Evolutionary conservation across 2,113 vertebrate genomes (phyloP).

Genomic region (Psilopogon haemacephalus): DNA sequence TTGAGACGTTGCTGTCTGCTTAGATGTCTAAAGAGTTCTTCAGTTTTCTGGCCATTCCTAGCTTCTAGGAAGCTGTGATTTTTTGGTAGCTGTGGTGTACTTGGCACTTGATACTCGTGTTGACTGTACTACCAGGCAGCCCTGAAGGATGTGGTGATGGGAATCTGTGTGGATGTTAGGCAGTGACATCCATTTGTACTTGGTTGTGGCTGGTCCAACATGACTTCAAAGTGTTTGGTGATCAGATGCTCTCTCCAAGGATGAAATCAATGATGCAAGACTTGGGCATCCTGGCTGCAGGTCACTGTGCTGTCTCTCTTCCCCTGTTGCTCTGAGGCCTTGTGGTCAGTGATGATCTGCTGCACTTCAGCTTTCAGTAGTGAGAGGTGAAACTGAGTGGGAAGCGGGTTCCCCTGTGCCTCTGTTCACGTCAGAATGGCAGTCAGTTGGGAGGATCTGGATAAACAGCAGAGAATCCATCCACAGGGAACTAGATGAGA

Average conservation of each 20-base stretch:
- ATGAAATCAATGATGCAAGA: not conserved
- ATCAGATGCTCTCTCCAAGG: accelerated
- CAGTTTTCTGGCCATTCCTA: not conserved
- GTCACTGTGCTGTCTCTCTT: not conserved
- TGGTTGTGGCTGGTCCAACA: not conserved
- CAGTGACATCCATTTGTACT: not conserved
- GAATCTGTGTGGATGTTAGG: accelerated
- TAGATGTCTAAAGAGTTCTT: not conserved
- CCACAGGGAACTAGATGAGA: not conserved
- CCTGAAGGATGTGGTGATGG: not conserved
- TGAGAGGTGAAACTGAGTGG: not conserved
- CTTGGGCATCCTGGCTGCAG: accelerated
- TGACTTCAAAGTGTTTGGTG: not conserved
- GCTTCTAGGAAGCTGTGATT: not conserved
- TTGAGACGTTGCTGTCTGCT: not conserved
- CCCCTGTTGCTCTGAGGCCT: not conserved
- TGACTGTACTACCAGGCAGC: not conserved
- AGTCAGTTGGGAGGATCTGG: not conserved
- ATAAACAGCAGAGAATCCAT: not conserved
- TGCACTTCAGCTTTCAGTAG: not conserved
- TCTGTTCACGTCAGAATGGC: not conserved
- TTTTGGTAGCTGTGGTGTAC: not conserved
- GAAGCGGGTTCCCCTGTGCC: not conserved
- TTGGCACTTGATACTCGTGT: accelerated
- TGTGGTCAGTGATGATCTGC: not conserved